Evolutionary conservation across 2,113 vertebrate genomes (phyloP), one percentile per base, ranked within the genome.

Genomic region (Symphodus melops): DNA sequence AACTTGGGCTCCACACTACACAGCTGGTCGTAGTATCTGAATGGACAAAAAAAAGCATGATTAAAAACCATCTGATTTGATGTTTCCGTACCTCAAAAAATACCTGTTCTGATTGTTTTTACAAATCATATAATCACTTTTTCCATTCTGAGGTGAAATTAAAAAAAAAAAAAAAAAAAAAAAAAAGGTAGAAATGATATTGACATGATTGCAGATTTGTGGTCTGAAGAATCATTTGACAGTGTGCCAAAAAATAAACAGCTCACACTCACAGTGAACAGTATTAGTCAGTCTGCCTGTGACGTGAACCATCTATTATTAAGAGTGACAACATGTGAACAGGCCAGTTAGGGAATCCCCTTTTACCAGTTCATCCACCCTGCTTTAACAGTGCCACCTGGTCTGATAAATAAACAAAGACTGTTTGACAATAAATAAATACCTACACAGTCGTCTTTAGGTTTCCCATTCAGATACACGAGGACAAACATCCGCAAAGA

Each of bases 1-100:
- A 99, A 99, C 91, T 99, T 99, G 53, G 97, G 96, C 84, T 99
- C 98, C 52, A 99, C 95, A 41, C 97, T 86, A 93, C 97, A 98
- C 52, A 99, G 95, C 44, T 99, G 98, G 89, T 99, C 98, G 82
- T 99, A 98, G 81, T 99, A 99, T 88, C 98, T 99, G 91, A 2
- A 63, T 84, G 72, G 64, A 44, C 61, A 74, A 42, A 20, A 86
- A 52, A 65, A 7, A 3, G 11, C 3, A 37, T 20, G 3, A 16
- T 63, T 59, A 28, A 74, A 74, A 65, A n/a, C 16, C 0, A 44
- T 8, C 39, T 51, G 51, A 51, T 56, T 39, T 3, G 33, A 16
- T 25, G 7, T 28, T 13, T n/a, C 6, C 25, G 8, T 17, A 48
- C 20, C 5, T 9, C 8, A 14, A 63, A 51, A 51, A 42, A 54